Percentiles rank a stretch among this genome's conserved stretches.
phyloP scores from a whole-genome alignment of 2,888 invertebrate genomes.

The Capitulum mitella region DNA sequence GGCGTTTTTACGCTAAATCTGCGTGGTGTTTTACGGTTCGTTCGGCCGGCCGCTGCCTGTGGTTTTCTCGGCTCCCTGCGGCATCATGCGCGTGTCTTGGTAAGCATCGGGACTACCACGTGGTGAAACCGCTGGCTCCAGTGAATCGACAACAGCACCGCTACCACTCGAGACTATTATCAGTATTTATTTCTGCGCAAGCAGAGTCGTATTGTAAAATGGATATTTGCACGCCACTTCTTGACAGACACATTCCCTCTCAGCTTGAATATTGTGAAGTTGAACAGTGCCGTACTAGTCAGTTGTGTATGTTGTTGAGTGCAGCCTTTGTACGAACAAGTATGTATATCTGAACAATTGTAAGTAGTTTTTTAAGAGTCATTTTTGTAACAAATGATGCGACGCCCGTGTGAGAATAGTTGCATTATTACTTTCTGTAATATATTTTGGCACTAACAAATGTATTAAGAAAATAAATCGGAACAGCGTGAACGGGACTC shows the following conservation, averaged over 20 bases:
- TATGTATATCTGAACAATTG: conserved; percentile 2
- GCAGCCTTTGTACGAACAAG: conserved; percentile 5
- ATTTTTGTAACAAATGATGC: conserved; percentile 23
- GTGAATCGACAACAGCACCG: no score
- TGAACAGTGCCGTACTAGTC: conserved; percentile 17
- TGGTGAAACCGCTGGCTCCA: no score
- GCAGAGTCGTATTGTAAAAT: conserved; percentile 12
- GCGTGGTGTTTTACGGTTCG: neutral
- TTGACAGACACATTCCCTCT: neutral
- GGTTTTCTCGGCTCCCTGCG: no score
- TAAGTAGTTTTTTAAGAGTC: conserved; percentile 20
- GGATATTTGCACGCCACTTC: neutral
- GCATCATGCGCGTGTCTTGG: no score
- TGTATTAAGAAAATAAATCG: neutral
- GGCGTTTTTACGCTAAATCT: conserved; percentile 5
- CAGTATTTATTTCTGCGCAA: conserved; percentile 13
- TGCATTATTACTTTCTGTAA: conserved; percentile 21
- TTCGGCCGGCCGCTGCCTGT: neutral
- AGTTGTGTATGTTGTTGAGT: conserved; percentile 13
- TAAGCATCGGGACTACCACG: no score
- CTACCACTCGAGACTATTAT: neutral
- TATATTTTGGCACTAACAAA: conserved; percentile 24
- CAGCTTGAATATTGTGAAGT: neutral
- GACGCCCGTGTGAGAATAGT: neutral
- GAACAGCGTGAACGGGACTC: neutral